phyloP scores from a whole-genome alignment of 1,140 invertebrate genomes.

The Euborellia annulipes region DNA sequence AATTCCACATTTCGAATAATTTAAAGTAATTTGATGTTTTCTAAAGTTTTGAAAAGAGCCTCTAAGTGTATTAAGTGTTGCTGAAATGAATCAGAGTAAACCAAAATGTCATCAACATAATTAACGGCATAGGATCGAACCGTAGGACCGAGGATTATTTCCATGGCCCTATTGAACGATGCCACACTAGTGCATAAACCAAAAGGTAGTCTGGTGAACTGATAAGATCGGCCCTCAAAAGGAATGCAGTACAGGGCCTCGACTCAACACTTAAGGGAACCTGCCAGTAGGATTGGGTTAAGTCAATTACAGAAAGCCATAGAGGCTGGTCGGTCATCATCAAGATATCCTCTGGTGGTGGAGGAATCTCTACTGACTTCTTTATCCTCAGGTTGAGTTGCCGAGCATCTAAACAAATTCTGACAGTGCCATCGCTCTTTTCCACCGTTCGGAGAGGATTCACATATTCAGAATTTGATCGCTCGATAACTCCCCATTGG shows the following conservation, averaged over 20 bases:
- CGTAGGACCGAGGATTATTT: background rate
- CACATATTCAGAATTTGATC: background rate
- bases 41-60: no score
- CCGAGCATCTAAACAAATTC: background rate
- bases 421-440: background rate
- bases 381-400: background rate
- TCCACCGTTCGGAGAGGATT: background rate
- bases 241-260: background rate
- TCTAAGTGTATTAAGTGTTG: background rate
- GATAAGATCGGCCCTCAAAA: background rate
- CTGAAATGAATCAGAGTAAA: background rate
- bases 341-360: background rate
- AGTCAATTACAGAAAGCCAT: background rate
- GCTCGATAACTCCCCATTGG: background rate
- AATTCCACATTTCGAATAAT: constrained; percentile 23
- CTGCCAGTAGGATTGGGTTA: background rate
- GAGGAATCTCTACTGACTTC: background rate
- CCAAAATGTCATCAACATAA: constrained; percentile 1
- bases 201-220: background rate
- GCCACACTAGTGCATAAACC: background rate
- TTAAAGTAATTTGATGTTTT: constrained; percentile 17
- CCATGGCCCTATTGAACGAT: background rate
- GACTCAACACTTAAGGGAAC: background rate
- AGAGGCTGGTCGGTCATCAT: no score
- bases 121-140: background rate